Evolutionary conservation across 2,797 vertebrate genomes (phyloP).

Genomic region (Apogon hyalosoma): DNA sequence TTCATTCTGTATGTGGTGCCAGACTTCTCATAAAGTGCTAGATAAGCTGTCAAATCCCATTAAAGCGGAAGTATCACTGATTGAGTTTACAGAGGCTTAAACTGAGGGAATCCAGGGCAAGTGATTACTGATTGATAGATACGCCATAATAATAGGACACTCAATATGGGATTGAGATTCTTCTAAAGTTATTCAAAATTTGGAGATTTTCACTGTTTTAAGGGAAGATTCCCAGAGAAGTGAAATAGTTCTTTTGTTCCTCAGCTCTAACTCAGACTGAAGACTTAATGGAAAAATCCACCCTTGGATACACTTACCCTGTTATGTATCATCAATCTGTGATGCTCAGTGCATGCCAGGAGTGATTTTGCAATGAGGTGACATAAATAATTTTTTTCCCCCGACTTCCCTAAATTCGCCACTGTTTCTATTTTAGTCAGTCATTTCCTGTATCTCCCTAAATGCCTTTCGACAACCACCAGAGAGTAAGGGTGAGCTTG

Average conservation of each 20-base stretch:
- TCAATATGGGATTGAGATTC: slow-evolving; percentile 42
- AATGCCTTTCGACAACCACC: slow-evolving; percentile 49
- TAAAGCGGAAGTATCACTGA: slow-evolving; percentile 53
- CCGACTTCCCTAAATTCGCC: slow-evolving; percentile 34
- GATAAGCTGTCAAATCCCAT: slow-evolving; percentile 73
- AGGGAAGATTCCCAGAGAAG: slow-evolving; percentile 20
- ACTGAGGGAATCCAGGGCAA: slow-evolving; percentile 49
- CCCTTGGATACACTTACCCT: slow-evolving; percentile 44
- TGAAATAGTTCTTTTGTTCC: slow-evolving; percentile 42
- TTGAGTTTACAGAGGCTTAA: slow-evolving; percentile 52
- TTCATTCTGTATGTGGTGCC: slow-evolving; percentile 54
- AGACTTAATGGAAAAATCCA: slow-evolving; percentile 56
- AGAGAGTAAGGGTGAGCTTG: slow-evolving; percentile 17
- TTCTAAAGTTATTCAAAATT: slow-evolving; percentile 42
- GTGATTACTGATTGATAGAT: slow-evolving; percentile 62
- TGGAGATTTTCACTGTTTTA: slow-evolving; percentile 33
- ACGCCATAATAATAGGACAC: slow-evolving; percentile 42
- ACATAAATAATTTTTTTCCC: slow-evolving; percentile 38
- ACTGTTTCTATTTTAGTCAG: slow-evolving; percentile 38
- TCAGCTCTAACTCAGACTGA: slow-evolving; percentile 43
- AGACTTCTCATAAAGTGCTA: slow-evolving; percentile 59
- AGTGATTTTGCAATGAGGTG: slow-evolving; percentile 44
- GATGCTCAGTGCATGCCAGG: slow-evolving; percentile 40
- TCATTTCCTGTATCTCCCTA: slow-evolving; percentile 36
- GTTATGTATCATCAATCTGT: slow-evolving; percentile 51